Evolutionary conservation across 2,888 invertebrate species (phyloP).

Genomic region (Leptinotarsa rubiginosa): DNA sequence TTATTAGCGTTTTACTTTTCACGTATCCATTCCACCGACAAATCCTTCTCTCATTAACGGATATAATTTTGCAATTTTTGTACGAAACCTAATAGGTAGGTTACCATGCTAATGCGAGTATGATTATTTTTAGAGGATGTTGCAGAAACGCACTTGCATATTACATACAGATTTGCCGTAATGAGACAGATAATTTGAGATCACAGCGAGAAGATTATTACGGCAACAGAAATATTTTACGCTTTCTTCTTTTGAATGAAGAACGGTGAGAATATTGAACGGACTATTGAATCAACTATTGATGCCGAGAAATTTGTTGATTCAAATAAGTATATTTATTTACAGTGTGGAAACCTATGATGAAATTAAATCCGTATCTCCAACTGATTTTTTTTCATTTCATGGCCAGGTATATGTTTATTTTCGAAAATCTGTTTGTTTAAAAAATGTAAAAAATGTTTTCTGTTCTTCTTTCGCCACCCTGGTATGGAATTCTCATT

Average conservation of each 20-base stretch:
- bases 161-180: slow-evolving; percentile 11
- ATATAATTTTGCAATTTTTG: slow-evolving; percentile 6
- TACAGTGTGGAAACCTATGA: too few species aligned
- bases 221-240: slow-evolving; percentile 3
- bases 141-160: slow-evolving; percentile 23
- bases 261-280: slow-evolving; percentile 1
- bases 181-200: slow-evolving; percentile 10
- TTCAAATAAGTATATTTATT: too few species aligned
- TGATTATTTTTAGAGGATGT: slow-evolving; percentile 24
- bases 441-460: too few species aligned
- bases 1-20: slow-evolving; percentile 9
- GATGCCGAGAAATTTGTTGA: too few species aligned
- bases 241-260: slow-evolving; percentile 1
- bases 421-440: background rate
- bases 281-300: background rate
- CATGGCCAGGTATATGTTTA: background rate
- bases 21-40: background rate
- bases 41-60: slow-evolving; percentile 11
- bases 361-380: too few species aligned
- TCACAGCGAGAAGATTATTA: slow-evolving; percentile 3
- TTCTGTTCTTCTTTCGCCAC: background rate
- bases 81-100: background rate
- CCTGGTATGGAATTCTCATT: background rate
- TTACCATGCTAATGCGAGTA: slow-evolving; percentile 19
- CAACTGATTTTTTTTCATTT: too few species aligned